A percentile compares a stretch with the other conserved stretches of the same genome.
Conservation (phyloP, 2,113 vertebrate species). For the Neogobius melanostomus region DNA sequence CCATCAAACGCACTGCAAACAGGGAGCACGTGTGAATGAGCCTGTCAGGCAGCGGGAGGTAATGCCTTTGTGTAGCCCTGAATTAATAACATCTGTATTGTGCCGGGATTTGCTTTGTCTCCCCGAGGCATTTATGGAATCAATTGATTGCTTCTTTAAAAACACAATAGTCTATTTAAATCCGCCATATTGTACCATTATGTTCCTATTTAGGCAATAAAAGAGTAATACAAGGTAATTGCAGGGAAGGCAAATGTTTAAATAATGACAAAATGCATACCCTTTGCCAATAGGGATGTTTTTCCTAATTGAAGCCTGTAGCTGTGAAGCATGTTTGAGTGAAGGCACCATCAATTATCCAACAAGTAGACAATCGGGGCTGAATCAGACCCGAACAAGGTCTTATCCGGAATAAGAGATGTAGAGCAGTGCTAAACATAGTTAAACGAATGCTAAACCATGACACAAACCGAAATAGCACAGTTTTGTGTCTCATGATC, state of each 20-base stretch:
- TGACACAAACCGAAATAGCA: neutral
- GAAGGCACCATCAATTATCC: slow-evolving; percentile 58
- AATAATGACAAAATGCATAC: neutral
- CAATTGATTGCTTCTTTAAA: slow-evolving; percentile 8
- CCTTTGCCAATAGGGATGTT: slow-evolving; percentile 13
- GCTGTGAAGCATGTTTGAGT: slow-evolving; percentile 46
- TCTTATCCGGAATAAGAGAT: neutral
- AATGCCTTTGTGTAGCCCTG: slow-evolving; percentile 10
- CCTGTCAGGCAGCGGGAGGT: slow-evolving; percentile 48
- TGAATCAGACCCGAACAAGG: neutral
- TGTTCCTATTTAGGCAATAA: neutral
- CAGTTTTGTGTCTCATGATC: too few relatives aligned
- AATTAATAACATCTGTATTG: slow-evolving; percentile 6
- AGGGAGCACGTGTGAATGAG: slow-evolving; percentile 43
- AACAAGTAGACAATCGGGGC: neutral
- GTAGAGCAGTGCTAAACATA: neutral
- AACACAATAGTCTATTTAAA: slow-evolving; percentile 2
- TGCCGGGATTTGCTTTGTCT: slow-evolving; percentile 3
- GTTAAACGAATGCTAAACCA: neutral
- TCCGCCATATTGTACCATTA: neutral
- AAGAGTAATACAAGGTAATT: neutral
- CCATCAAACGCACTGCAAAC: slow-evolving; percentile 47
- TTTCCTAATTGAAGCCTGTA: slow-evolving; percentile 34
- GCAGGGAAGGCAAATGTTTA: slow-evolving; percentile 4
- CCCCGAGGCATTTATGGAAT: neutral